Base-by-base conservation (phyloP, 2,797 vertebrate genomes). In the Mareca strepera region DNA sequence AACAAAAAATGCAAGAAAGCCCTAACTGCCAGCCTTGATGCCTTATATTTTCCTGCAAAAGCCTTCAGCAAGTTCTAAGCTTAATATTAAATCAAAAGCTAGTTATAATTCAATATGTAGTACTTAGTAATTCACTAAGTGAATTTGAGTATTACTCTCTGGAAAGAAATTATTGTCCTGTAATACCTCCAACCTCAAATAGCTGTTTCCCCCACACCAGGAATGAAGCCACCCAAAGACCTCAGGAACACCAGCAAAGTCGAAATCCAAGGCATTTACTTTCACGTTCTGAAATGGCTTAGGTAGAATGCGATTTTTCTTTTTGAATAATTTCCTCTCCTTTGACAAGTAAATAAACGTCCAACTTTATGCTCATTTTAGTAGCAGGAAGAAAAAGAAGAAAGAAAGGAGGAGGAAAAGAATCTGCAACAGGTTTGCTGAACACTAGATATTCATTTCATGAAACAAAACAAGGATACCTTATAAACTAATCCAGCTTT, bases 281-380 rank as follows among this genome's bases (percentile, higher is more conserved):
- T 86, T 80, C 80, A 62, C 50, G 28, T 7, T 68, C 89, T 62
- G 77, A 63, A 94, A 81, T 23, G 81, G 33, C 44, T 90, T 82
- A 35, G 37, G 73, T 52, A 92, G 46, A 78, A 68, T 53, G 66
- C 9, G 4, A 82, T 97, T 96, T 96, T 92, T 96, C 96, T 95
- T 95, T 94, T 46, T 95, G 95, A 97, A 94, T 75, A 92, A 96
- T 96, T 95, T 97, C 88, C 70, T 93, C 79, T 80, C 82, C n/a
- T 82, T 58, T 94, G 96, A 96, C 97, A 97, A 90, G 92, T 72
- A 94, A 97, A 97, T 94, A 95, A 95, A 94, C 91, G 50, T 86
- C 95, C 70, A 86, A 94, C 88, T 95, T 82, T 78, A 92, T 4
- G 4, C 83, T 96, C 22, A 73, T 95, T 90, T 94, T 33, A 89